A percentile compares a stretch with the other conserved stretches of the same genome.
Evolutionary conservation across 2,797 vertebrate genomes (phyloP).

Genomic region (Lutjanus campechanus): DNA sequence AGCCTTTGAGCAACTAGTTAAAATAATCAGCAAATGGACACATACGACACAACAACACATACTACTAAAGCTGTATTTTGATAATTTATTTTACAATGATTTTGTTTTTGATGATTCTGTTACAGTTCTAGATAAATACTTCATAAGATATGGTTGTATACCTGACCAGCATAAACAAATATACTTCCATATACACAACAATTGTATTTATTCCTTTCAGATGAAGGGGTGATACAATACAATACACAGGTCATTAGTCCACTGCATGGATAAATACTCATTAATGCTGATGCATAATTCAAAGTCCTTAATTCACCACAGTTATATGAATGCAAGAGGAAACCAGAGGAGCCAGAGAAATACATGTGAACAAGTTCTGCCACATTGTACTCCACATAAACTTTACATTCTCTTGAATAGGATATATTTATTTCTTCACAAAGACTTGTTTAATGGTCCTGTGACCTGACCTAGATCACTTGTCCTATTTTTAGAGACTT

Average conservation of each 20-base stretch:
- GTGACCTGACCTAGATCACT: slow-evolving; percentile 70
- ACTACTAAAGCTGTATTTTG: neutral
- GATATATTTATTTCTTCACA: slow-evolving; percentile 39
- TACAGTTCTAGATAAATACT: neutral
- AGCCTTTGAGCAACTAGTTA: neutral
- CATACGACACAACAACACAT: neutral
- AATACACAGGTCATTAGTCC: neutral
- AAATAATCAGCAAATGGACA: neutral
- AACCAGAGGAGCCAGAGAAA: slow-evolving; percentile 22
- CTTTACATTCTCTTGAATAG: slow-evolving; percentile 30
- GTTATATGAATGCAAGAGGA: slow-evolving; percentile 10
- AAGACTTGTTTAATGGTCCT: slow-evolving; percentile 60
- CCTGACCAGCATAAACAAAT: neutral
- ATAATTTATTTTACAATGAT: neutral
- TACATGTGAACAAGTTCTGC: slow-evolving; percentile 12
- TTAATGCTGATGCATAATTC: neutral
- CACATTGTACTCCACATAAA: slow-evolving; percentile 42
- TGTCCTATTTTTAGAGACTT: slow-evolving; percentile 56
- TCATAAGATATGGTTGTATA: neutral
- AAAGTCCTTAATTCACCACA: neutral
- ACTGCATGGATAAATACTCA: neutral
- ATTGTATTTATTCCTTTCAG: neutral
- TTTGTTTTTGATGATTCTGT: neutral
- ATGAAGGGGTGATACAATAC: neutral
- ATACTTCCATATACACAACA: neutral